A percentile compares a stretch with the other conserved stretches of the same genome.
Evolutionary conservation across 2,888 invertebrate genomes (phyloP).

Genomic region (Leuctra nigra): DNA sequence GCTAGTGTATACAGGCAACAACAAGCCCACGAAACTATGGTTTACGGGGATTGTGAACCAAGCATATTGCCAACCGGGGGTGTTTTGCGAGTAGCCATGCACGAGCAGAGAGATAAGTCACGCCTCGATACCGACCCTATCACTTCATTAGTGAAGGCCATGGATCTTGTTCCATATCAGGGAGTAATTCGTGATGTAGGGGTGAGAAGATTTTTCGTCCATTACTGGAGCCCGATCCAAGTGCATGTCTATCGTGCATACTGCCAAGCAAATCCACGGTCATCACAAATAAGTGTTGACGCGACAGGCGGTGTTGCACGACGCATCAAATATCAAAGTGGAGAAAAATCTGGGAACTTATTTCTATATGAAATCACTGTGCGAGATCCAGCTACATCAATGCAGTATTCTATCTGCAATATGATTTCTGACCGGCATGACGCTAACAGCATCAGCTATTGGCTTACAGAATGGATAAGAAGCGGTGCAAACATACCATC

Average conservation of each 20-base stretch:
- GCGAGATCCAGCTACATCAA: constrained; percentile 18
- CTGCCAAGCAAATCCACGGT: constrained; percentile 16
- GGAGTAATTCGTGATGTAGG: constrained; percentile 23
- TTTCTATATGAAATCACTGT: constrained; percentile 27
- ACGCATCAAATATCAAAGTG: constrained; percentile 21
- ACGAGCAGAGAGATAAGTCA: constrained; percentile 2
- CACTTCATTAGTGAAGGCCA: not conserved
- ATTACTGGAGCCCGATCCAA: constrained; percentile 20
- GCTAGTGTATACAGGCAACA: constrained; percentile 18
- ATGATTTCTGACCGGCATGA: constrained; percentile 28
- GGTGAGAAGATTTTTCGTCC: constrained; percentile 19
- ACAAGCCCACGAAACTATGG: constrained; percentile 18
- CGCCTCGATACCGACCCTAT: not conserved
- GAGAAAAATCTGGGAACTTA: constrained; percentile 22
- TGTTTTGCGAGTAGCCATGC: constrained; percentile 15
- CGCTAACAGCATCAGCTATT: constrained; percentile 22
- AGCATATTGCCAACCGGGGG: constrained; percentile 8
- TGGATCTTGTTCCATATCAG: constrained; percentile 19
- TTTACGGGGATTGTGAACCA: too few relatives aligned
- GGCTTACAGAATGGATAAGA: constrained; percentile 26
- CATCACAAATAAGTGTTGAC: constrained; percentile 27
- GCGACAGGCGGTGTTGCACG: constrained; percentile 27
- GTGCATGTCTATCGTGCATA: constrained; percentile 18
- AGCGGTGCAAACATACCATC: constrained; percentile 25
- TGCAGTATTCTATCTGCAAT: constrained; percentile 28